Evolutionary conservation across 1,140 invertebrate genomes (phyloP), one percentile per base, ranked within the genome.

Genomic region (Caenorhabditis remanei): DNA sequence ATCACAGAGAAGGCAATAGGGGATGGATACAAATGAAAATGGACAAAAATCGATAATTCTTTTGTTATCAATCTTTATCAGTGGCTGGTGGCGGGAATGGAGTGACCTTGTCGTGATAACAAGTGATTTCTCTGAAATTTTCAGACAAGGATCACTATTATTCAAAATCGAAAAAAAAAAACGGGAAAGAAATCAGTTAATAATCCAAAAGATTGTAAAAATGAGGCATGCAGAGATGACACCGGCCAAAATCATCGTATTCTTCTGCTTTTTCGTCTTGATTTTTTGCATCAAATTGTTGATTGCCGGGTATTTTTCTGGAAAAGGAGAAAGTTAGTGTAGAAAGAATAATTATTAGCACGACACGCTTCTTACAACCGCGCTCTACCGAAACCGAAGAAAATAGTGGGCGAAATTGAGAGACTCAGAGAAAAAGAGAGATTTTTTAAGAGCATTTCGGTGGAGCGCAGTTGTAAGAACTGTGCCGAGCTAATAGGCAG

Each of bases 251-350:
- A 94, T 93, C 41, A 94, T 93, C 55, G 93, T 91, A 89, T 94
- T 93, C 63, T 93, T 90, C 56, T 93, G 88, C 88, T 94, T 94
- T 40, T 93, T 92, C 4, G 93, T 85, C 87, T 94, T 93, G 50
- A 94, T 93, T 88, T 96, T 95, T 93, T 97, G 96, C 41, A 99
- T 95, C 56, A 99, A 93, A 93, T 96, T 97, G 94, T 96, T 97
- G 85, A 97, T 95, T 61, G 96, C 94, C 53, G 96, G 96, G 93
- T 96, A 97, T 92, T 96, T 95, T 94, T 96, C 94, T 94, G 90
- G 63, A 89, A 90, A 84, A 40, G 55, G 19, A 53, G 16, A 16
- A 21, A 43, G 75, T 32, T 32, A 32, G 32, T 32, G 32, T 1
- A 1, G 32, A 32, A 32, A 2, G 32, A 32, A 32, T 1, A 32